Base-by-base conservation (phyloP, 2,113 vertebrate species). In the Brachyhypopomus gauderio region DNA sequence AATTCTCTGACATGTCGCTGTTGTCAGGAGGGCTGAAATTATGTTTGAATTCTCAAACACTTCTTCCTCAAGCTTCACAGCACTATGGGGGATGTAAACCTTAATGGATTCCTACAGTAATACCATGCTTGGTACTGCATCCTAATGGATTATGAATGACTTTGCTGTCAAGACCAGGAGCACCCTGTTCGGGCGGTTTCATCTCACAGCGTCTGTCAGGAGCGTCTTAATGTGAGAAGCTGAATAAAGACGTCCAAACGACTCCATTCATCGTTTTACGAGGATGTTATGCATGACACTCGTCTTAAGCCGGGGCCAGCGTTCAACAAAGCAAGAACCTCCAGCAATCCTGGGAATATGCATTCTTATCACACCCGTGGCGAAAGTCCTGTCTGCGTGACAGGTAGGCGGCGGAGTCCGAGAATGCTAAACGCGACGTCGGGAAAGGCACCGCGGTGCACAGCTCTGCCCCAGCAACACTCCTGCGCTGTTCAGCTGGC, bases 91-190 rank as follows among this genome's bases (percentile, higher is more conserved):
- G 9, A 81, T 58, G 55, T 72, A 12, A 52, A 17, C 80, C 23
- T 45, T 75, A 85, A 82, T 82, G 76, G 52, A 67, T 85, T 82
- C 48, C 72, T 27, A 77, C 52, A 72, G 79, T 72, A 81, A 72
- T 79, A 85, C 45, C 30, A 66, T 77, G 12, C 69, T 81, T 72
- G 72, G 41, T 73, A 62, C 67, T 75, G 64, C 70, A 75, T 78
- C 36, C 55, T 78, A 78, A 78, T 81, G 79, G 72, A 48, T 34
- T 75, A 45, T 75, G 34, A 75, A 81, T 75, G 62, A 36, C 72
- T 81, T 75, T 22, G 25, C 72, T 12, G 6, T 75, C 52, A 60
- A 20, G 58, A 69, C 63, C 45, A 56, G 22, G 25, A 23, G 63
- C 48, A 81, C 19, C 20, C 52, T 59, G 48, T 63, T 66, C 67